These are phyloP conservation scores for Chiroxiphia lanceolata DNA, from an alignment of 2,797 vertebrate genomes.

Conservation along the genomic window DNA sequence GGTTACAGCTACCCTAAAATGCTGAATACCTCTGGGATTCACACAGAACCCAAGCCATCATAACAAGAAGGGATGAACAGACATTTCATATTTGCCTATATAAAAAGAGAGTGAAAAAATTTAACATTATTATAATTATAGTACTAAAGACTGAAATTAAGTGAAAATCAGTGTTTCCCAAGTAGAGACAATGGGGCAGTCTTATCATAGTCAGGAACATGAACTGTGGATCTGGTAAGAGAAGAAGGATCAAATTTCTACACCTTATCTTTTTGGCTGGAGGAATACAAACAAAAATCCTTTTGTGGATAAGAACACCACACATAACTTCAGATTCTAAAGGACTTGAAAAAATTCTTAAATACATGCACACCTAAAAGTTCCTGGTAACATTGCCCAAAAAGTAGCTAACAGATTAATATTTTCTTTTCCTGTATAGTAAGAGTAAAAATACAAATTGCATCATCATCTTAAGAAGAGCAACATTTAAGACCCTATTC, in stretches of 20 bases:
- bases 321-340: not conserved
- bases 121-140: not conserved
- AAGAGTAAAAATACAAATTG: slow-evolving; percentile 16
- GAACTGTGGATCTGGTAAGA: not conserved
- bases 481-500: slow-evolving; percentile 16
- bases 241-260: not conserved
- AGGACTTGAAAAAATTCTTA: not conserved
- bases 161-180: not conserved
- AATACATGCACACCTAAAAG: not conserved
- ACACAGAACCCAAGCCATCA: not conserved
- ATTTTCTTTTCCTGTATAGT: not conserved
- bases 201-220: not conserved
- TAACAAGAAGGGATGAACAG: not conserved
- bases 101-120: not conserved
- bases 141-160: not conserved
- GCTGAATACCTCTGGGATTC: not conserved
- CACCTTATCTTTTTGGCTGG: not conserved
- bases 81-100: fast-evolving
- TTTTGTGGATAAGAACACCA: not conserved
- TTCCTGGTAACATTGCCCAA: not conserved
- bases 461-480: slow-evolving; percentile 4
- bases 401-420: not conserved
- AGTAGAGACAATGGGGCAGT: not conserved
- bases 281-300: not conserved
- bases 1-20: not conserved